These are phyloP conservation scores for Rhopalosiphum padi DNA, from an alignment of 1,140 invertebrate species.

Conservation along the genomic window DNA sequence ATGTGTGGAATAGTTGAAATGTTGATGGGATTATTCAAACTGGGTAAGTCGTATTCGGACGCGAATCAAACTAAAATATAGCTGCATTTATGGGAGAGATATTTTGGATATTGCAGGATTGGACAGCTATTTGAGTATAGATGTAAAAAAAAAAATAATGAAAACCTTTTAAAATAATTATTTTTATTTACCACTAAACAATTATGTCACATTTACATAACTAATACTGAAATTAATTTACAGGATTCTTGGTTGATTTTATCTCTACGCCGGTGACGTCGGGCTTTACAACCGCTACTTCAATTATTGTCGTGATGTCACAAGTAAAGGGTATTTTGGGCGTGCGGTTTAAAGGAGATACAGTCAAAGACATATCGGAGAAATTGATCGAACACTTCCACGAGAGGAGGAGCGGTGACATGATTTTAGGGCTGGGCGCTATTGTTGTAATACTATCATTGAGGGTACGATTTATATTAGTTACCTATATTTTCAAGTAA, in stretches of 20 bases:
- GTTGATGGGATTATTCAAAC: conserved; percentile 77
- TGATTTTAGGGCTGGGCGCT: conserved; percentile 73
- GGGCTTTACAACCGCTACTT: conserved; percentile 91
- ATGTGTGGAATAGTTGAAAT: conserved; percentile 79
- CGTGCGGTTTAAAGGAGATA: conserved; percentile 74
- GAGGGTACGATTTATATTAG: conserved; percentile 66
- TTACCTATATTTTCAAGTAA: too few relatives aligned
- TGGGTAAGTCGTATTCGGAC: conserved; percentile 68
- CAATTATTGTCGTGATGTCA: conserved; percentile 87
- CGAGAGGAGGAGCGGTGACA: conserved; percentile 72
- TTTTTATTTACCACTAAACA: background rate
- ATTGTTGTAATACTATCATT: conserved; percentile 74
- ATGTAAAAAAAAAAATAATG: background rate
- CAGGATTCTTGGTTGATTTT: conserved; percentile 92
- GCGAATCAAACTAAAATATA: too few relatives aligned
- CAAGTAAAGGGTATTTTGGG: conserved; percentile 88
- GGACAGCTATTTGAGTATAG: too few relatives aligned
- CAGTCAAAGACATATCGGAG: conserved; percentile 74
- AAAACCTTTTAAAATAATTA: background rate
- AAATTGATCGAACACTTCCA: conserved; percentile 71
- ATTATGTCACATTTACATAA: background rate
- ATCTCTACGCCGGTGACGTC: conserved; percentile 91
- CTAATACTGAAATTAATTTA: conserved; percentile 47
- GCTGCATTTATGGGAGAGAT: background rate
- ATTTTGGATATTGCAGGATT: background rate